Evolutionary conservation across 2,113 vertebrate genomes (phyloP).

Genomic region (Limanda limanda): DNA sequence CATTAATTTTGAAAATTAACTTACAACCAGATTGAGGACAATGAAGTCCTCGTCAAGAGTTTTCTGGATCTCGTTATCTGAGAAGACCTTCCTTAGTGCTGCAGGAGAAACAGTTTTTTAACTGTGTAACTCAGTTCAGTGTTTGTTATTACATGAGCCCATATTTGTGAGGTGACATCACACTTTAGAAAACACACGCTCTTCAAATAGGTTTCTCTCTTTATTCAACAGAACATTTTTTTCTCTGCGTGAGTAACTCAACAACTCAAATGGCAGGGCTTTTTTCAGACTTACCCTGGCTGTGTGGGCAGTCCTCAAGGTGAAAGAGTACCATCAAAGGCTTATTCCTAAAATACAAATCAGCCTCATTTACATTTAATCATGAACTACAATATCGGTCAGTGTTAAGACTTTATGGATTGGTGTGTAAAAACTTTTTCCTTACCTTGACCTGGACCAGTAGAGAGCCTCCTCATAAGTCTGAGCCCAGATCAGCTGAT

Average conservation of each 20-base stretch:
- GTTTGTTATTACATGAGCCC: neutral
- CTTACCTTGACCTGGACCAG: conserved; percentile 87
- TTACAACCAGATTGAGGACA: conserved; percentile 92
- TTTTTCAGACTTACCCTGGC: conserved; percentile 81
- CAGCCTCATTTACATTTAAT: neutral
- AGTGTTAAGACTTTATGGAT: neutral
- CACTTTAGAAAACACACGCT: conserved; percentile 32
- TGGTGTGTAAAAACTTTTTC: neutral
- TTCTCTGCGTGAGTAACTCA: neutral
- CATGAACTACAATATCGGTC: neutral
- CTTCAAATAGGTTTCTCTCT: conserved; percentile 12
- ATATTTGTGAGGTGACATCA: neutral
- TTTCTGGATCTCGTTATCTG: conserved; percentile 90
- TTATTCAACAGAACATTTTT: neutral
- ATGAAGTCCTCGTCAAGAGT: conserved; percentile 89
- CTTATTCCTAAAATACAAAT: conserved; percentile 86
- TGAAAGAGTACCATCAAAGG: conserved; percentile 96
- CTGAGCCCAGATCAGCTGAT: conserved; percentile 95
- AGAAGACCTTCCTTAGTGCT: conserved; percentile 92
- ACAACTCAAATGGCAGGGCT: neutral
- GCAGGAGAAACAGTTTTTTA: conserved; percentile 19
- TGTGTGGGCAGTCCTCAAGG: conserved; percentile 93
- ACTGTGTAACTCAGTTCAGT: neutral
- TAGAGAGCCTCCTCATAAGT: conserved; percentile 94
- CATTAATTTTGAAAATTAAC: conserved; percentile 46